Conservation (phyloP, 2,797 vertebrate species). For the Enteromius argenteus region DNA sequence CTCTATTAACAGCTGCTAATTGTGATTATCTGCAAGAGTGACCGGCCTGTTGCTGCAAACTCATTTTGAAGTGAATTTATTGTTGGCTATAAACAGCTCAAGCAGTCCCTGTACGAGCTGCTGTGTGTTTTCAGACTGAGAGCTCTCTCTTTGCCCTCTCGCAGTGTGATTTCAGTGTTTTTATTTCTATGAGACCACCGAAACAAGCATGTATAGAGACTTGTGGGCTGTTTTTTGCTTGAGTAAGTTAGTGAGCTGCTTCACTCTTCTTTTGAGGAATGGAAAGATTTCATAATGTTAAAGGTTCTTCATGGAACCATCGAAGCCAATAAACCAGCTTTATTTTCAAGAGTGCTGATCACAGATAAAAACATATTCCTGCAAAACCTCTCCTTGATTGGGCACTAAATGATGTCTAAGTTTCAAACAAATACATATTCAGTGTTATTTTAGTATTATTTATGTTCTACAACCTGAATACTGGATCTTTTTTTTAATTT, state of each 20-base stretch:
- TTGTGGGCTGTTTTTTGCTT: not conserved
- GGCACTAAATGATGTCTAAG: not conserved
- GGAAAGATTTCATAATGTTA: not conserved
- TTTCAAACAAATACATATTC: not conserved
- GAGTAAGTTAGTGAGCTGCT: not conserved
- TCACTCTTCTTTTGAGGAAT: not conserved
- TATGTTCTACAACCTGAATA: no score
- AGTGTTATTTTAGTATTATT: not conserved
- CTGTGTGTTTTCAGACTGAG: not conserved
- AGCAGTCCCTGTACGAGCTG: not conserved
- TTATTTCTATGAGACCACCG: not conserved
- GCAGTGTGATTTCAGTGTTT: not conserved
- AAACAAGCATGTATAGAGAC: not conserved
- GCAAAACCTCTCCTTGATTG: not conserved
- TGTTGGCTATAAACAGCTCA: not conserved
- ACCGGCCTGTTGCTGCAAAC: not conserved
- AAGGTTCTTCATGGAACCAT: not conserved
- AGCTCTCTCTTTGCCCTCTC: not conserved
- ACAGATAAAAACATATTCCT: not conserved
- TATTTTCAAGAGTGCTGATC: not conserved
- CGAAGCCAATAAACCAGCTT: not conserved
- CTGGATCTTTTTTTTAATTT: no score
- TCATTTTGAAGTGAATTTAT: not conserved
- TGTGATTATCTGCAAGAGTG: not conserved
- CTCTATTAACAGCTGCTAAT: slow-evolving; percentile 1